Conservation (phyloP, 2,113 vertebrate species). For the Deroptyus accipitrinus region DNA sequence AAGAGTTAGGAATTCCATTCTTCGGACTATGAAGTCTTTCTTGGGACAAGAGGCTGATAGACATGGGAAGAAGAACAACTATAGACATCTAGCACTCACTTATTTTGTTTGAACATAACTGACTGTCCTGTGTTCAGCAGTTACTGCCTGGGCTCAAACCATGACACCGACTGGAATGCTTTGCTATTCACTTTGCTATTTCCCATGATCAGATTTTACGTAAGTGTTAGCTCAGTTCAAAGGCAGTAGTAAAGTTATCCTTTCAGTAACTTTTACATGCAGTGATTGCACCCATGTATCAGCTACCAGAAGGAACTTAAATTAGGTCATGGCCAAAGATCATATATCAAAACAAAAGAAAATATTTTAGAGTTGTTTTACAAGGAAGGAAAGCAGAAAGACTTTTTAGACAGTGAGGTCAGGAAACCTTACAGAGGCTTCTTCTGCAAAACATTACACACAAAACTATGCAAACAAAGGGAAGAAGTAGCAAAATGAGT, state of each 20-base stretch:
- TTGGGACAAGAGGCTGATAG: background rate
- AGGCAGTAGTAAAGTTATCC: background rate
- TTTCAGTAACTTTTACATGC: background rate
- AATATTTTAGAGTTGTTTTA: background rate
- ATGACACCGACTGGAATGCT: background rate
- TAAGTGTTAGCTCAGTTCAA: background rate
- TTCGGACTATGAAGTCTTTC: background rate
- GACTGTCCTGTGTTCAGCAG: background rate
- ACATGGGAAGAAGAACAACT: background rate
- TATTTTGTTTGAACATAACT: background rate
- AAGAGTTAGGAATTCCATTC: background rate
- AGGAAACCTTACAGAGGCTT: background rate
- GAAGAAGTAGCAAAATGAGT: background rate
- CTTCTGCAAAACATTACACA: background rate
- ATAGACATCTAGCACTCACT: background rate
- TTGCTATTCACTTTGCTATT: background rate
- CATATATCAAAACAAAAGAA: background rate
- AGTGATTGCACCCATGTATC: background rate
- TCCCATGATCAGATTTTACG: background rate
- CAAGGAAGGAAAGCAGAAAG: background rate
- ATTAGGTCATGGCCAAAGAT: background rate
- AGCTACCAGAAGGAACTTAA: background rate
- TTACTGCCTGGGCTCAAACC: background rate
- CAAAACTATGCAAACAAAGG: background rate
- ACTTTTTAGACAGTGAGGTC: background rate